Evolutionary conservation across 2,113 vertebrate species (phyloP).

Genomic region (Strigops habroptila): DNA sequence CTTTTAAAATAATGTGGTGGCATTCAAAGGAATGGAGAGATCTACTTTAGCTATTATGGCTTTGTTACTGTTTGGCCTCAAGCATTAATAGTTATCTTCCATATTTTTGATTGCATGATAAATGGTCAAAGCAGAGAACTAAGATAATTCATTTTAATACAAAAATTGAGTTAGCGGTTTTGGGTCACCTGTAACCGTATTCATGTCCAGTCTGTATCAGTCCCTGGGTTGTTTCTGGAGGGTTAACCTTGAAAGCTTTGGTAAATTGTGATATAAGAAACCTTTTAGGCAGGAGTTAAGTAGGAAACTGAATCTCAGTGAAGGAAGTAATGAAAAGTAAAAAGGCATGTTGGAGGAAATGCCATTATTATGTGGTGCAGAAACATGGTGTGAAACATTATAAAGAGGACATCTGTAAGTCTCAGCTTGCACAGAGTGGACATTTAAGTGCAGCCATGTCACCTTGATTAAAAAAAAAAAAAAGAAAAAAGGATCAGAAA

Average conservation of each 20-base stretch:
- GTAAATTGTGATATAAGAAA: conserved; percentile 29
- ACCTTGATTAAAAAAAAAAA: conserved; percentile 33
- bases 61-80: neutral
- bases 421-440: neutral
- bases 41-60: neutral
- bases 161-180: neutral
- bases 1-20: neutral
- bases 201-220: neutral
- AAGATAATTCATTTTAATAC: neutral
- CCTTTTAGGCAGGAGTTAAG: conserved; percentile 13
- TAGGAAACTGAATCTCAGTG: conserved; percentile 41
- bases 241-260: conserved; percentile 4
- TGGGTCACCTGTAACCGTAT: neutral
- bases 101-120: neutral
- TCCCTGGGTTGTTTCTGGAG: neutral
- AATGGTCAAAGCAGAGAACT: neutral
- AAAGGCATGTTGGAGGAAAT: conserved; percentile 16
- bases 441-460: conserved; percentile 6
- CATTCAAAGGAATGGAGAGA: neutral
- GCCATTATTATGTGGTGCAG: neutral
- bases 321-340: conserved; percentile 55
- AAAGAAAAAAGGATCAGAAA: neutral
- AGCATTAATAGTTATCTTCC: neutral
- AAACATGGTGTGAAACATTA: conserved; percentile 21
- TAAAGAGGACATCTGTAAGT: conserved; percentile 57